Evolutionary conservation across 2,113 vertebrate genomes (phyloP).

Genomic region (Oncorhynchus gorbuscha): DNA sequence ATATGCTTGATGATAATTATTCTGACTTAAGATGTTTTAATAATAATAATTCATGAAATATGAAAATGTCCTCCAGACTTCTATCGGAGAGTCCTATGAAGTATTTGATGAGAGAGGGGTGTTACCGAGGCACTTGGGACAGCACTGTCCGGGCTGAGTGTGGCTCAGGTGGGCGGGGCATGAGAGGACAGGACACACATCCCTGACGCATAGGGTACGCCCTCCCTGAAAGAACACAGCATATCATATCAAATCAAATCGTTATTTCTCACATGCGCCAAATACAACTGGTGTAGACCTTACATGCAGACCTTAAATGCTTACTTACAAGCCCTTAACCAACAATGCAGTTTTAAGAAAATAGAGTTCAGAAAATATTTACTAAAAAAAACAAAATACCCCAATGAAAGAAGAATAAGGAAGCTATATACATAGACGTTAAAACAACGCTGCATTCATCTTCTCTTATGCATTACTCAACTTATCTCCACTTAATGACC

Average conservation of each 20-base stretch:
- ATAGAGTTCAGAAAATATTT: no score
- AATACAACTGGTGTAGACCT: no score
- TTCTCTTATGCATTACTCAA: no score
- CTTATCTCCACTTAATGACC: no score
- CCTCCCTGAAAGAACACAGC: conserved; percentile 81
- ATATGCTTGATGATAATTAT: background rate
- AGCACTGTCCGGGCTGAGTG: conserved; percentile 86
- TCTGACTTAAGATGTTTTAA: background rate
- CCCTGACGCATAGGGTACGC: conserved; percentile 85
- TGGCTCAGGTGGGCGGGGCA: conserved; percentile 94
- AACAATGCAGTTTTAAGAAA: no score
- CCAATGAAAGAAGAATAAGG: background rate
- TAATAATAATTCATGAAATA: background rate
- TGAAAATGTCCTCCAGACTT: background rate
- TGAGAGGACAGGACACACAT: conserved; percentile 94
- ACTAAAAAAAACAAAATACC: background rate
- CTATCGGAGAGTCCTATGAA: background rate
- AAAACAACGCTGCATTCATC: no score
- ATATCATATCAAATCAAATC: background rate
- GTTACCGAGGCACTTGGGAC: conserved; percentile 91
- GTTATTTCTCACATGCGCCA: no score
- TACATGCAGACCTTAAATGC: no score
- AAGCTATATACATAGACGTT: no score
- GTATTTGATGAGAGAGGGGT: background rate
- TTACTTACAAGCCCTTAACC: no score